phyloP scores from a whole-genome alignment of 2,888 invertebrate genomes.

The Elmis aenea region DNA sequence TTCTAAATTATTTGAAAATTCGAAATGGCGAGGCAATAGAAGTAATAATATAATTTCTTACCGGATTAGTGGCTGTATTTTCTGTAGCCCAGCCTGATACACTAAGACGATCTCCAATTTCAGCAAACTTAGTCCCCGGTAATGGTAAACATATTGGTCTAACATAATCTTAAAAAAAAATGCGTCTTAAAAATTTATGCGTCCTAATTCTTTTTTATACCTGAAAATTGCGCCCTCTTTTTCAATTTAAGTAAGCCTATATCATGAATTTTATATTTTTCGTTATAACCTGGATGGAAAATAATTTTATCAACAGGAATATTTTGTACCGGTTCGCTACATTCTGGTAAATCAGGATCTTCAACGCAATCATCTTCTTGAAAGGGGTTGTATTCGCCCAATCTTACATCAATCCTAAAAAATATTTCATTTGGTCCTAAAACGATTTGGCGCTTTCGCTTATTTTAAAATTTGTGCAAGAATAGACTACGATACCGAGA shows the following conservation, averaged over 20 bases:
- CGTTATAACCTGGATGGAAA: background rate
- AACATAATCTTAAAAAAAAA: constrained; percentile 4
- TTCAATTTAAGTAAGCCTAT: constrained; percentile 3
- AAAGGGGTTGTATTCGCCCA: constrained; percentile 4
- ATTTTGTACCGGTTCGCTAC: constrained; percentile 3
- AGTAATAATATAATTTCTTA: too few species aligned
- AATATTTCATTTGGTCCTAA: too few species aligned
- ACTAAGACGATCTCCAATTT: too few species aligned
- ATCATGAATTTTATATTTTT: constrained; percentile 1
- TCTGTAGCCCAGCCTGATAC: too few species aligned
- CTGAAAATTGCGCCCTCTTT: background rate
- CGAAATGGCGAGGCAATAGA: too few species aligned
- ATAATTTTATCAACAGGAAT: constrained; percentile 4
- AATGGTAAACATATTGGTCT: constrained; percentile 8
- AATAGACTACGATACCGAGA: too few species aligned
- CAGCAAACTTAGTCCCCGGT: background rate
- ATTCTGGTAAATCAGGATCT: constrained; percentile 2
- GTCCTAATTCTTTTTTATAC: constrained; percentile 1
- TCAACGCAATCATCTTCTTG: constrained; percentile 1
- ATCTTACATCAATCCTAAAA: constrained; percentile 1
- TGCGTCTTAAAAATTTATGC: background rate
- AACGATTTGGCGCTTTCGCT: too few species aligned
- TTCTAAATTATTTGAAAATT: too few species aligned
- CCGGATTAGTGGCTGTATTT: too few species aligned
- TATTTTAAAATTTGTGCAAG: too few species aligned